Conservation (phyloP, 1,140 invertebrate genomes). For the Pinna nobilis region DNA sequence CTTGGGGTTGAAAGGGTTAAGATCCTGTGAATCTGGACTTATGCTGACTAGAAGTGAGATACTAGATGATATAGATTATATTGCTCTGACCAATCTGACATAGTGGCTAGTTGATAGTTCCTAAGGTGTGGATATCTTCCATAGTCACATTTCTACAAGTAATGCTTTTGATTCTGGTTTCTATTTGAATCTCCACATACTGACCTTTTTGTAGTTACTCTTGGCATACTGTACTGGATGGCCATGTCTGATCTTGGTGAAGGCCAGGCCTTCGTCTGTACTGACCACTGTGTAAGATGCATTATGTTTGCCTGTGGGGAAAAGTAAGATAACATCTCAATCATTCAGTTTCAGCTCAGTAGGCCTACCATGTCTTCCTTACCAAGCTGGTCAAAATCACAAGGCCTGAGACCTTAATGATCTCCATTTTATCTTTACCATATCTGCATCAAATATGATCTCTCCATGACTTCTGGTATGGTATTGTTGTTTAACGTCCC, state of each 20-base stretch:
- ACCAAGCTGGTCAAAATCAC: no score
- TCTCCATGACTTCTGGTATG: no score
- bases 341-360: no score
- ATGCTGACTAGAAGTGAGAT: neutral
- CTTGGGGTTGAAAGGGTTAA: no score
- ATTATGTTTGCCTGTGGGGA: slow-evolving; percentile 39
- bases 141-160: neutral
- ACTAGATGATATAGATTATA: neutral
- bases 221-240: slow-evolving; percentile 45
- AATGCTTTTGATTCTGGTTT: neutral
- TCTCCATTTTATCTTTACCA: no score
- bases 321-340: neutral
- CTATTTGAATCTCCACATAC: neutral
- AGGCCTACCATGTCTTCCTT: no score
- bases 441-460: no score
- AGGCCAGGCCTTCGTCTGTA: slow-evolving; percentile 22
- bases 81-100: neutral
- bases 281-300: slow-evolving; percentile 37
- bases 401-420: no score
- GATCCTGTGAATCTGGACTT: no score
- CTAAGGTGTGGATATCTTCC: no score
- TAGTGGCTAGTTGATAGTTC: no score
- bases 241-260: slow-evolving; percentile 42
- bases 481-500: no score
- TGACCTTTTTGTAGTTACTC: slow-evolving; percentile 43